Base-by-base conservation (phyloP, 53 echinoderm and acorn worm genomes). In the Echinometra lucunter region DNA sequence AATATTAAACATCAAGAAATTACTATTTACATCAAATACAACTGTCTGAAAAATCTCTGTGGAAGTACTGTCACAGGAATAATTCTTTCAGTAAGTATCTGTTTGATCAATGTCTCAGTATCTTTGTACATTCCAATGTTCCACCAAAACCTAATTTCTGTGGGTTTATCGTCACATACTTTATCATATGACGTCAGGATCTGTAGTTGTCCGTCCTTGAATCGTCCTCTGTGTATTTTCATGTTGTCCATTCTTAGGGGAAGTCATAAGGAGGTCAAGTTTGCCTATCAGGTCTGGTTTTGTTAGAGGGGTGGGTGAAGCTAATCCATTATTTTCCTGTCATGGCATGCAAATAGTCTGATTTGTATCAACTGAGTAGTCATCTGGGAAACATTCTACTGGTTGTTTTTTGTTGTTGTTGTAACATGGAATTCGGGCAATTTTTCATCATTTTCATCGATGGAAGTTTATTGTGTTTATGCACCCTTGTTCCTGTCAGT, bases 211-310 rank as follows among this genome's bases (percentile, higher is more conserved):
- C 90, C 90, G n/a, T 27, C 32, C 35, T 58, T 90, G 63, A 90
- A 90, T 60, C 90, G 58, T 90, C 90, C 90, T 90, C 90, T 57
- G 58, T 90, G 90, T 8, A 90, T 6, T 1, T 63, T 90, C 90
- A 90, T 90, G 37, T 32, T n/a, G 55, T 3, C 32, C 32, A 10
- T 30, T 30, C 4, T 18, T 17, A 12, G 90, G 90, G 58, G 90
- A 63, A 37, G 90, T 37, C 90, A 38, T 63, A 11, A 90, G 2
- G 30, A 90, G 90, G 90, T 90, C 63, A 60, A 63, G 21, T 63
- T 90, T 37, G 25, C 37, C 12, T 6, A 7, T 34, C 4, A 37
- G 19, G 10, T 75, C 75, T 13, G 75, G 12, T 17, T 75, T 11
- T 1, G 37, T 75, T 15, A 75, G 75, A 37, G 75, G 75, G 75